Conservation (phyloP, 2,797 vertebrate genomes). For the Todus mexicanus region DNA sequence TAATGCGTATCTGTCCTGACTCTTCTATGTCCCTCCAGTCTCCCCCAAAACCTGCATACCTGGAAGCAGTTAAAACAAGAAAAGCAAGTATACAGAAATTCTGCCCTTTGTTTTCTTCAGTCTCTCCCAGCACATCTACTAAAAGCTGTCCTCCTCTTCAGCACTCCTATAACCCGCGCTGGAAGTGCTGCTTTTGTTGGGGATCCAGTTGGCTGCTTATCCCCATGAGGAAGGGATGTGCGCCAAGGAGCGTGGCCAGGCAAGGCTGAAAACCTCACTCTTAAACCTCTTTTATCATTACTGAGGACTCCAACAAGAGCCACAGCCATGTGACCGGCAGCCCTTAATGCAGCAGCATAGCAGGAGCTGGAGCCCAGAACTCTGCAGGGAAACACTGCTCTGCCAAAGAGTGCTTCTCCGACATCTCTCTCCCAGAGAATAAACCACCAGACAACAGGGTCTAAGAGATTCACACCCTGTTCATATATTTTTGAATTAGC, state of each 20-base stretch:
- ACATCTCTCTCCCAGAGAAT: not conserved
- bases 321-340: not conserved
- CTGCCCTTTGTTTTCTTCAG: not conserved
- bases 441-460: not conserved
- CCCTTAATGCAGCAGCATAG: not conserved
- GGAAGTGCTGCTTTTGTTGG: constrained; percentile 1
- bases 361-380: not conserved
- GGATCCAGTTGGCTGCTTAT: constrained; percentile 21
- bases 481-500: not conserved
- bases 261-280: not conserved
- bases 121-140: not conserved
- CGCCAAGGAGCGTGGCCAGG: not conserved
- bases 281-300: not conserved
- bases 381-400: not conserved
- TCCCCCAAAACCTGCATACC: not conserved
- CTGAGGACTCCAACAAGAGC: not conserved
- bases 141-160: not conserved
- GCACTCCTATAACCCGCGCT: not conserved
- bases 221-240: not conserved
- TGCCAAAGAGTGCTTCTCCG: not conserved
- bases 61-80: not conserved
- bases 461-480: not conserved
- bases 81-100: not conserved
- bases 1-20: not conserved
- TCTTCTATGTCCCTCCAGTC: not conserved